Conservation (phyloP, 2,888 invertebrate species). For the Theretra japonica region DNA sequence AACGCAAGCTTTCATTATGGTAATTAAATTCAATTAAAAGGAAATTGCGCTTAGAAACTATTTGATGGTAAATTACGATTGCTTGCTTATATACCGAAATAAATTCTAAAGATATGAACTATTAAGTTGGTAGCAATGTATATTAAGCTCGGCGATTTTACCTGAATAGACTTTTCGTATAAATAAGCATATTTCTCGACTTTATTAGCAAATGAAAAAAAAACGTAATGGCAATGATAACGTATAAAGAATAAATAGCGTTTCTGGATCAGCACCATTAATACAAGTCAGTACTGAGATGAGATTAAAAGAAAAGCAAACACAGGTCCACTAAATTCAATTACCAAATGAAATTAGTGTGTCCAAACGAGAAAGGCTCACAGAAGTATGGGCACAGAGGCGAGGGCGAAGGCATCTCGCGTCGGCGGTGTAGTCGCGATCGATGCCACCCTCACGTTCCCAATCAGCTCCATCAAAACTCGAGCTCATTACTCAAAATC, state of each 20-base stretch:
- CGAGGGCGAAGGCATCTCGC: slow-evolving; percentile 21
- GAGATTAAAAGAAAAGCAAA: slow-evolving; percentile 34
- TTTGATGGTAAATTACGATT: slow-evolving; percentile 32
- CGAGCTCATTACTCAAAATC: slow-evolving; percentile 85
- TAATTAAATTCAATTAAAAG: slow-evolving; percentile 79
- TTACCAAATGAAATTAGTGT: slow-evolving; percentile 43
- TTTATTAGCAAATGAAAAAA: background rate
- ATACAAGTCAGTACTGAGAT: slow-evolving; percentile 25
- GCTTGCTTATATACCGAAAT: slow-evolving; percentile 13
- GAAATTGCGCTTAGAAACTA: slow-evolving; percentile 57
- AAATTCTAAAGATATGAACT: slow-evolving; percentile 14
- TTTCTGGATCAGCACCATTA: slow-evolving; percentile 25
- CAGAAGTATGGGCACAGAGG: slow-evolving; percentile 36
- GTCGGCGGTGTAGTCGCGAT: slow-evolving; percentile 49
- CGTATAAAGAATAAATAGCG: background rate
- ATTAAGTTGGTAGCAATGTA: slow-evolving; percentile 32
- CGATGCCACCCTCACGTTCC: slow-evolving; percentile 67
- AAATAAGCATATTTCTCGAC: too few relatives aligned
- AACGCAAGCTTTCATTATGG: slow-evolving; percentile 72
- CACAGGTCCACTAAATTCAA: slow-evolving; percentile 39
- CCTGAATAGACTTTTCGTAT: too few relatives aligned
- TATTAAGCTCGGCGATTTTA: background rate
- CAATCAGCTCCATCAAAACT: slow-evolving; percentile 83
- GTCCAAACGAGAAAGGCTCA: slow-evolving; percentile 40
- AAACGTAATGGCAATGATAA: background rate